These are phyloP conservation scores for Drosophila repleta DNA, from an alignment of 1,140 invertebrate genomes.

Conservation along the genomic window DNA sequence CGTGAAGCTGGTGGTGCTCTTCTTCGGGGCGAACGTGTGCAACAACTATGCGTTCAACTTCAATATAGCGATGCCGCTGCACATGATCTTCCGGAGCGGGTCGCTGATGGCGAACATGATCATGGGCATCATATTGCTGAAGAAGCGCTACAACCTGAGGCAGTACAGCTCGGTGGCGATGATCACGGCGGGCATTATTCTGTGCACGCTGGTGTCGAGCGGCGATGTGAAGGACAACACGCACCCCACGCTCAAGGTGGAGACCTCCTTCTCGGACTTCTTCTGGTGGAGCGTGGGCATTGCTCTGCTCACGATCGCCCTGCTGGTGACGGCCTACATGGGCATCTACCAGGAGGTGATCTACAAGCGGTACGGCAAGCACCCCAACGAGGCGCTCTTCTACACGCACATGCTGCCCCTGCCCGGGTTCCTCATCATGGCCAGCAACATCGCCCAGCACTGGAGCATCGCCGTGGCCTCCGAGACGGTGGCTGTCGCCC, in stretches of 20 bases:
- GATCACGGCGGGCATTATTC: conserved; percentile 95
- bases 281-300: conserved; percentile 95
- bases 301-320: conserved; percentile 91
- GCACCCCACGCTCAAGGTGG: conserved; percentile 82
- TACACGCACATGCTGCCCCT: conserved; percentile 87
- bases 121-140: conserved; percentile 95
- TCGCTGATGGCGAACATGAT: conserved; percentile 98
- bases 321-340: conserved; percentile 97
- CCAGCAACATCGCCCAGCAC: conserved; percentile 91
- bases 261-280: conserved; percentile 84
- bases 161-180: conserved; percentile 97
- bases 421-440: conserved; percentile 81
- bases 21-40: conserved; percentile 95
- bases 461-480: conserved; percentile 85
- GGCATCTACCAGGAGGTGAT: conserved; percentile 98
- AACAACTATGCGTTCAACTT: conserved; percentile 99
- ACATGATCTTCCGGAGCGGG: conserved; percentile 99
- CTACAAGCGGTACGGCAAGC: conserved; percentile 94
- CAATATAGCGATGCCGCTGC: conserved; percentile 98
- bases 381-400: conserved; percentile 97
- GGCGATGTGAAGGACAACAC: conserved; percentile 74
- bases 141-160: conserved; percentile 91
- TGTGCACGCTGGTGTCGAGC: conserved; percentile 97
- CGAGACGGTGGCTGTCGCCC: conserved; percentile 54
- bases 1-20: conserved; percentile 93